Base-by-base conservation (phyloP, 1,140 invertebrate genomes). In the Nautilus pompilius region DNA sequence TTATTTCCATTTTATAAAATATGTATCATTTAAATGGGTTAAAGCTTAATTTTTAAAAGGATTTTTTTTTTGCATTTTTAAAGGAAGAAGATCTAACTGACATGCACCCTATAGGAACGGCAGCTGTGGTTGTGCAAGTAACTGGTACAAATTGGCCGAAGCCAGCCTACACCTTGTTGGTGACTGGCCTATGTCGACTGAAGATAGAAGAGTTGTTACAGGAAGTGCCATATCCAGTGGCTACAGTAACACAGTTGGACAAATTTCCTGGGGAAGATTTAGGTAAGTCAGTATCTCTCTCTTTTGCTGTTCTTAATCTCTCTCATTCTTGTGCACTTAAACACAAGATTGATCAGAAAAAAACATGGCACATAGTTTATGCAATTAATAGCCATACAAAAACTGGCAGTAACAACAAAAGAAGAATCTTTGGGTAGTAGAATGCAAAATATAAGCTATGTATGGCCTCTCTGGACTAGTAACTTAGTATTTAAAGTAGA, bases 121-220 rank as follows among this genome's bases (percentile, higher is more conserved):
- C 85, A 55, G 86, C 84, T 13, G 78, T 86, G 48, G 85, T 86
- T 5, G 83, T 86, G 24, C 85, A 86, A 72, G 84, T 87, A 5
- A 83, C 84, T 6, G 84, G 85, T 5, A 86, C 84, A 2, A 86
- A 84, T 68, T 86, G 85, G 84, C 84, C 86, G 1, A 72, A 79
- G 26, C 82, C 83, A 34, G 72, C 83, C 5, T 87, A 87, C 65
- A 85, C 85, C 2, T 63, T 87, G 13, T 75, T 86, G 46, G 82
- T 87, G 1, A 84, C 83, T 28, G 86, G 86, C 24, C 63, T 86
- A 8, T 86, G 85, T 69, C 75, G 86, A 8, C 85, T 86, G 60
- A 76, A 77, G 62, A 57, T 86, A 22, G 80, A 82, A 36, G 78
- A 80, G 55, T 63, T 85, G 41, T 76, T 85, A 4, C 83, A 85